Conservation (phyloP, 2,797 vertebrate species). For the Strix occidentalis region DNA sequence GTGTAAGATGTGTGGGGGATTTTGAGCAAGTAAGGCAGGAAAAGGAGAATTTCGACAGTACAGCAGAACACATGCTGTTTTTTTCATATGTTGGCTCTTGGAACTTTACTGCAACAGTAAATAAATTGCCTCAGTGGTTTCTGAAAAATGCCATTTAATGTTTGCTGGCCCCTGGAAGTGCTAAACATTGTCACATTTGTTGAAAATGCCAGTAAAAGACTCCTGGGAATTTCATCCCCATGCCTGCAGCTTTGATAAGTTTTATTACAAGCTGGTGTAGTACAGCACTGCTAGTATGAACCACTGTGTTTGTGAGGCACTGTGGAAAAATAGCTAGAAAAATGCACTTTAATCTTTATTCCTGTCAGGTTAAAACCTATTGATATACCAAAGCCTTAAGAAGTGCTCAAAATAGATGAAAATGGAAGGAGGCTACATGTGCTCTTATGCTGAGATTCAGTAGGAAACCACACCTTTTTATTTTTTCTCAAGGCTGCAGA, state of each 20-base stretch:
- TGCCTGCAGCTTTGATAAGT: slow-evolving; percentile 37
- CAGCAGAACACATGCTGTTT: background rate
- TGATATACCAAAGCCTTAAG: background rate
- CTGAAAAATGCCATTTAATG: slow-evolving; percentile 48
- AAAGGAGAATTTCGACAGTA: background rate
- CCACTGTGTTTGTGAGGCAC: background rate
- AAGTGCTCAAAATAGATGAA: background rate
- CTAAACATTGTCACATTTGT: slow-evolving; percentile 30
- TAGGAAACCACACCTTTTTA: background rate
- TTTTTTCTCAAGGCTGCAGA: background rate
- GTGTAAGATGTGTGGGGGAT: background rate
- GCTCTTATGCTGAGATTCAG: background rate
- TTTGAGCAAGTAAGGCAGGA: background rate
- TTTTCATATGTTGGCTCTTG: slow-evolving; percentile 14
- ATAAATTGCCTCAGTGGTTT: slow-evolving; percentile 35
- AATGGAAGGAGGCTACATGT: background rate
- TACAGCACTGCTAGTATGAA: background rate
- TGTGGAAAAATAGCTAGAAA: background rate
- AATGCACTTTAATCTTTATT: background rate
- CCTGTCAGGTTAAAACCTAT: background rate
- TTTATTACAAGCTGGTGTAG: slow-evolving; percentile 20
- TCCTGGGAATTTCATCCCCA: slow-evolving; percentile 26
- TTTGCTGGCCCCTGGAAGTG: slow-evolving; percentile 26
- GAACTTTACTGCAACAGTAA: slow-evolving; percentile 4
- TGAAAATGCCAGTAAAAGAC: slow-evolving; percentile 37